Evolutionary conservation across 2,113 vertebrate species (phyloP), one percentile per base, ranked within the genome.

Genomic region (Toxotes jaculatrix): DNA sequence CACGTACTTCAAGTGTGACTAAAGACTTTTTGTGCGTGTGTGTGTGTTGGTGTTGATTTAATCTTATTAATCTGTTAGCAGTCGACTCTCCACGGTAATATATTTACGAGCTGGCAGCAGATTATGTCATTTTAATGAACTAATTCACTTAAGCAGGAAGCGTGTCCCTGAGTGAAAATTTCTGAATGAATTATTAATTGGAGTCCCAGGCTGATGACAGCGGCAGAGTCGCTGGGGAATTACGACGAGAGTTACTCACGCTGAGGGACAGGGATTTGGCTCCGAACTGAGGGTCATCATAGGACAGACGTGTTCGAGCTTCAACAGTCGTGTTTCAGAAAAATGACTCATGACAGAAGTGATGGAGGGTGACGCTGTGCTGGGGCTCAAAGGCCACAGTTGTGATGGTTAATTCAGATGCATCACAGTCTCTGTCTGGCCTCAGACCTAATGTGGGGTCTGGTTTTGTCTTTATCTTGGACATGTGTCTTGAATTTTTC

Each of bases 121-220:
- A 72, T 57, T 60, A 45, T 70, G 74, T 85, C 82, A 70, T 76
- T 66, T 74, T 65, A 79, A 85, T 87, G 80, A 81, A 83, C 56
- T 83, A 84, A 92, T 87, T 83, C 57, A 73, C 27, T 84, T 67
- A 60, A 73, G 32, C n/a, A 72, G 34, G 76, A 86, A 84, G 68
- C 10, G 38, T 74, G 64, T 65, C 64, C 31, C 47, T 49, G 47
- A 87, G 77, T 81, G 51, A 71, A 72, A 67, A 84, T 69, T 73
- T 88, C 47, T 85, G 69, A 84, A 87, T 90, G 38, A 88, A 79
- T 84, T 82, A 89, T 85, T 83, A 84, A 81, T 83, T 11, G 0
- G 38, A 56, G 66, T 45, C 63, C 7, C 64, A 63, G 77, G 51
- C 36, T 51, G 81, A 80, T 81, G 87, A 87, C 79, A 79, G 80